Evolutionary conservation across 2,797 vertebrate species (phyloP).

Genomic region (Scyliorhinus canicula): DNA sequence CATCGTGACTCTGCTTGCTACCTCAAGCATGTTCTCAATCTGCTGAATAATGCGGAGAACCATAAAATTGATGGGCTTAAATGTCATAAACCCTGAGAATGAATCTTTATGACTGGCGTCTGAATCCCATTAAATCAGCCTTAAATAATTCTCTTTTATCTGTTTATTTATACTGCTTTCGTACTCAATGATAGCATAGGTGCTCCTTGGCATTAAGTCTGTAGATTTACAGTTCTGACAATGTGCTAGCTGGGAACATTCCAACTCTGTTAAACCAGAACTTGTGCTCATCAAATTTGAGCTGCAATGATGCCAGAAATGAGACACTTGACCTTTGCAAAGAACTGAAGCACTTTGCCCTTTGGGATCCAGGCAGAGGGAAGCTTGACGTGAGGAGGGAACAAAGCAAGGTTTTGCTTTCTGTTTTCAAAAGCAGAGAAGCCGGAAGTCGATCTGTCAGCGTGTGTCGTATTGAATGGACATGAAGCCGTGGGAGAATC

Average conservation of each 20-base stretch:
- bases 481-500: not conserved
- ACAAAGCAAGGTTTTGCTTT: not conserved
- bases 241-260: not conserved
- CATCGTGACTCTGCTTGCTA: not conserved
- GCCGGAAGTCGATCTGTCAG: not conserved
- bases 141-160: not conserved
- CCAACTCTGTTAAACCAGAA: not conserved
- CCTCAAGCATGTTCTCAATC: not conserved
- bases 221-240: not conserved
- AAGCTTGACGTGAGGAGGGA: not conserved
- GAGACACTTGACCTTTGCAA: constrained; percentile 10
- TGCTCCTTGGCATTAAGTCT: not conserved
- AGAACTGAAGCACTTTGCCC: not conserved
- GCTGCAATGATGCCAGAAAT: not conserved
- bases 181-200: not conserved
- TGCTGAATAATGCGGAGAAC: not conserved
- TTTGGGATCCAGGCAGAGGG: not conserved
- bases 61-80: not conserved
- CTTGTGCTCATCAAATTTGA: not conserved
- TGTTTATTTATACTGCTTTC: not conserved
- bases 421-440: not conserved
- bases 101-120: not conserved
- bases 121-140: not conserved
- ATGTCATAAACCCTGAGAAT: not conserved
- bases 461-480: not conserved